phyloP scores from a whole-genome alignment of 1,140 invertebrate genomes.

The Drosophila busckii region DNA sequence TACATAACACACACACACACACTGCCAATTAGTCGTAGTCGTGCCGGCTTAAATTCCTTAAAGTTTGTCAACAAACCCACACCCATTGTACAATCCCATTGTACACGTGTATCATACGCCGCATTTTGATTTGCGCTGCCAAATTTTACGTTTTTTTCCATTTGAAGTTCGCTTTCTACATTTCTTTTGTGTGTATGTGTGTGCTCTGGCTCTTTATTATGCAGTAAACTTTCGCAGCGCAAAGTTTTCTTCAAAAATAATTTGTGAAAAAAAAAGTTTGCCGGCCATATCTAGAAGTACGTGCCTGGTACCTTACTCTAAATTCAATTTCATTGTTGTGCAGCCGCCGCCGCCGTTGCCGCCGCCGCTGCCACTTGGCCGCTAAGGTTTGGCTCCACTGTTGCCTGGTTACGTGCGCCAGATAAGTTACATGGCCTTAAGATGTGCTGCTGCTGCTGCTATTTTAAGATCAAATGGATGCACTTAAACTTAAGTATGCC shows the following conservation, averaged over 20 bases:
- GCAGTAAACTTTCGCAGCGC: conserved; percentile 61
- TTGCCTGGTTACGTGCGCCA: conserved; percentile 50
- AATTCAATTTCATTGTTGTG: conserved; percentile 71
- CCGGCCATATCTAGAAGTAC: conserved; percentile 63
- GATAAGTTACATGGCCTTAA: conserved; percentile 12
- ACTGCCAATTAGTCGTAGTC: conserved; percentile 52
- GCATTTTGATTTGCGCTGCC: conserved; percentile 66
- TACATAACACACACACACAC: conserved; percentile 61
- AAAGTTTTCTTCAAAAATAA: conserved; percentile 65
- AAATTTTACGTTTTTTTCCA: too few relatives aligned
- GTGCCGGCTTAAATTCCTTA: conserved; percentile 33
- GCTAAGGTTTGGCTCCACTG: conserved; percentile 2
- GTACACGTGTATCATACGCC: conserved; percentile 54
- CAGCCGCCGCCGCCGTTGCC: too few relatives aligned
- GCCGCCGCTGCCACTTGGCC: too few relatives aligned
- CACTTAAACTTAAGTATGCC: too few relatives aligned
- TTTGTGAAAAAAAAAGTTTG: conserved; percentile 68
- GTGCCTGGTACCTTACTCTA: conserved; percentile 66
- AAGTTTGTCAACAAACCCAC: conserved; percentile 30
- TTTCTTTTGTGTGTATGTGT: conserved; percentile 20
- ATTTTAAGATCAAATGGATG: conserved; percentile 13
- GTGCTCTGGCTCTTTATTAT: conserved; percentile 54
- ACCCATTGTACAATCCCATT: not conserved
- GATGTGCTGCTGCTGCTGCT: not conserved
- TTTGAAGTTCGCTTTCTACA: conserved; percentile 23